phyloP scores from a whole-genome alignment of 2,797 vertebrate genomes.

The Adrianichthys oophorus region DNA sequence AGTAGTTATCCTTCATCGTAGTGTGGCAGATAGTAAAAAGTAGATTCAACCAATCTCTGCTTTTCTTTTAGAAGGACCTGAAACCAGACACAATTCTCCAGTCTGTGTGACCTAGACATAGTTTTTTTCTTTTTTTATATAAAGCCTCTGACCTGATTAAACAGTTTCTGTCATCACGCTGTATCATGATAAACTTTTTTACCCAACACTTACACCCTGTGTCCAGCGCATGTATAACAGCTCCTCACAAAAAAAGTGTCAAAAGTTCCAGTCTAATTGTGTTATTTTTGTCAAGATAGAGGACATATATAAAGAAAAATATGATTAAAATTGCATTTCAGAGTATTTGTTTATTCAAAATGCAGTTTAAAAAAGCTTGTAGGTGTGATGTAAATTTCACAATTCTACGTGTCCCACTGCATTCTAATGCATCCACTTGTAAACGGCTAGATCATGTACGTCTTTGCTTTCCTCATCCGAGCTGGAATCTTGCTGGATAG shows the following conservation, averaged over 20 bases:
- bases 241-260: not conserved
- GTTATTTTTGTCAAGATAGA: too few species aligned
- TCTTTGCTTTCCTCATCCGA: too few species aligned
- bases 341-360: too few species aligned
- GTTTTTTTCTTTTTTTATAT: not conserved
- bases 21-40: not conserved
- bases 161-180: not conserved
- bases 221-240: constrained; percentile 65
- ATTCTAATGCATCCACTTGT: too few species aligned
- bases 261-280: too few species aligned
- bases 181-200: constrained; percentile 10
- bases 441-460: too few species aligned
- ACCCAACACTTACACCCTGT: constrained; percentile 71
- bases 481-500: too few species aligned
- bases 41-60: not conserved
- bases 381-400: too few species aligned
- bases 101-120: constrained; percentile 25
- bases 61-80: not conserved
- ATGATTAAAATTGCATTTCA: too few species aligned
- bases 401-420: too few species aligned
- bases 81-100: not conserved
- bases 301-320: too few species aligned
- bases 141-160: constrained; percentile 41
- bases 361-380: too few species aligned
- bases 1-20: not conserved